Evolutionary conservation across 1,140 invertebrate genomes (phyloP).

Genomic region (Druon quercuslanigerum): DNA sequence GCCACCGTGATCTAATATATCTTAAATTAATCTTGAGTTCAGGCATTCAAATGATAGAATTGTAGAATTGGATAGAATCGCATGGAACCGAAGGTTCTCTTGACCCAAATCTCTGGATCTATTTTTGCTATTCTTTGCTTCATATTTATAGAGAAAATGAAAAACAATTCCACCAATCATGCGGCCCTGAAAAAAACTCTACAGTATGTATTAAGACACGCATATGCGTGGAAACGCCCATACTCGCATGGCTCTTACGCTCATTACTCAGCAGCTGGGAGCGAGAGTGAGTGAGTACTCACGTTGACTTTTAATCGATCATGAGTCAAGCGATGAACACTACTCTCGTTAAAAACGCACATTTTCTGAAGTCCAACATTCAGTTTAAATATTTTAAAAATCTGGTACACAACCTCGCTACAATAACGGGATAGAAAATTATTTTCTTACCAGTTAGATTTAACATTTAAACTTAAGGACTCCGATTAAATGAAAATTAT

Average conservation of each 20-base stretch:
- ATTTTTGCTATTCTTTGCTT: not conserved
- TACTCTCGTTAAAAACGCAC: not conserved
- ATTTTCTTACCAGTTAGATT: no score
- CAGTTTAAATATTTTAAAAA: no score
- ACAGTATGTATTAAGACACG: conserved; percentile 39
- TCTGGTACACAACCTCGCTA: no score
- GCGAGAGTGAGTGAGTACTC: conserved; percentile 40
- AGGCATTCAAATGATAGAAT: no score
- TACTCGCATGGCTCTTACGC: conserved; percentile 28
- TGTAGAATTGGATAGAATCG: no score
- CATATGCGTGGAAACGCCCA: conserved; percentile 53
- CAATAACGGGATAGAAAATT: no score
- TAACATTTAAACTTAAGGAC: no score
- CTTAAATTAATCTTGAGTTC: no score
- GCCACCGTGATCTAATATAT: no score
- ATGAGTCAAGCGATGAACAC: conserved; percentile 42
- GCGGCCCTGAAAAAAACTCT: conserved; percentile 27
- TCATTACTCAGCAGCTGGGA: conserved; percentile 29
- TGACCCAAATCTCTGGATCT: no score
- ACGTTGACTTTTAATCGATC: conserved; percentile 57
- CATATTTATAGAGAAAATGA: not conserved
- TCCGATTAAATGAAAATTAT: no score
- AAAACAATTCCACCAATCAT: conserved; percentile 24
- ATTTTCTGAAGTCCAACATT: not conserved
- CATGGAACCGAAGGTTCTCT: no score